Evolutionary conservation across 2,888 invertebrate species (phyloP).

Genomic region (Mactromeris polynyma): DNA sequence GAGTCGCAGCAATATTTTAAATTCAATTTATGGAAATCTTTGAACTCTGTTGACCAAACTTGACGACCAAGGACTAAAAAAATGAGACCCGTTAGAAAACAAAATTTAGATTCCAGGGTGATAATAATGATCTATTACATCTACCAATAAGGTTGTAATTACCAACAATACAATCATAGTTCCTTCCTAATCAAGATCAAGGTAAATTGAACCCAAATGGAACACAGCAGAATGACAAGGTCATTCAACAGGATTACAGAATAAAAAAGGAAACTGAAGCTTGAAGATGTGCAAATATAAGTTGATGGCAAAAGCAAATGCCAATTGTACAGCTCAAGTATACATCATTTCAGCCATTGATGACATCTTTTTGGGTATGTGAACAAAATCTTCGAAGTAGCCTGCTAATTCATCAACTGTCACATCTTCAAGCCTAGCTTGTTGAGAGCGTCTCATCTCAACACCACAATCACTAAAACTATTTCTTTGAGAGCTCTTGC

Average conservation of each 20-base stretch:
- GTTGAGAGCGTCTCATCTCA: slow-evolving; percentile 91
- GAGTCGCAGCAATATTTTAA: too few species aligned
- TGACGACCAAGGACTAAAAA: too few species aligned
- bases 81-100: too few species aligned
- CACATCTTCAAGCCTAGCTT: slow-evolving; percentile 93
- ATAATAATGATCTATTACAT: too few species aligned
- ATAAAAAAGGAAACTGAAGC: background rate
- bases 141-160: background rate
- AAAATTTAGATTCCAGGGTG: too few species aligned
- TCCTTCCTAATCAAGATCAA: background rate
- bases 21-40: too few species aligned
- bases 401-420: slow-evolving; percentile 97
- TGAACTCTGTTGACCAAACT: too few species aligned
- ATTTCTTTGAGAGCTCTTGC: slow-evolving; percentile 15
- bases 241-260: background rate
- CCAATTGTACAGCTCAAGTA: slow-evolving; percentile 88
- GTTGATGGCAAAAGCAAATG: background rate
- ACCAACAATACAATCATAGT: background rate
- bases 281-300: background rate
- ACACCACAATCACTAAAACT: slow-evolving; percentile 45
- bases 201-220: background rate
- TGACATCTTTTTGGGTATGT: slow-evolving; percentile 99
- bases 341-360: slow-evolving; percentile 99
- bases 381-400: slow-evolving; percentile 97
- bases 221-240: background rate